Conservation (phyloP, 2,113 vertebrate species). For the Caloenas nicobarica region DNA sequence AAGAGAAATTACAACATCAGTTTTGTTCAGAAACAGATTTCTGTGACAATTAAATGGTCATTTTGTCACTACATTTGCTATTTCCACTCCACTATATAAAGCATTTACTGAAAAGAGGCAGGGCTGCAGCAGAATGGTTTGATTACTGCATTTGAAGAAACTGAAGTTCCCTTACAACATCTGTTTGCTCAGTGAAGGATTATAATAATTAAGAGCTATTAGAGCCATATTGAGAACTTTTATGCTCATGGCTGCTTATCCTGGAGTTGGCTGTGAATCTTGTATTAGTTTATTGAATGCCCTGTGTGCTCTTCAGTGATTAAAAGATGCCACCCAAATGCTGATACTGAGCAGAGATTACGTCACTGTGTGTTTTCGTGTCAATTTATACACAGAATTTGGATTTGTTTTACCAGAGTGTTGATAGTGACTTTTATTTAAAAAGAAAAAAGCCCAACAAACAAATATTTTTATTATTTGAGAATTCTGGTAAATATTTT, state of each 20-base stretch:
- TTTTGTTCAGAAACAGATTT: constrained; percentile 43
- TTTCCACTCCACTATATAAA: constrained; percentile 45
- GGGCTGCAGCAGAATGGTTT: constrained; percentile 63
- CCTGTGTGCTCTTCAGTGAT: constrained; percentile 48
- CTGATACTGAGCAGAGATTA: constrained; percentile 10
- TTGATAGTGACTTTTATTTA: not conserved
- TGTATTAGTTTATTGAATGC: constrained; percentile 34
- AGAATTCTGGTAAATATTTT: not conserved
- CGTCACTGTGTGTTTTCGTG: not conserved
- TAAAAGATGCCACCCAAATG: constrained; percentile 52
- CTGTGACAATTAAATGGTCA: constrained; percentile 42
- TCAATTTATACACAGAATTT: not conserved
- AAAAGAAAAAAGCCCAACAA: not conserved
- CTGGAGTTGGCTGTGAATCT: constrained; percentile 59
- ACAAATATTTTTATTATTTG: not conserved
- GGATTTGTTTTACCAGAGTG: not conserved
- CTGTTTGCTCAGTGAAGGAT: constrained; percentile 72
- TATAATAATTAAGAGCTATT: constrained; percentile 72
- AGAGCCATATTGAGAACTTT: constrained; percentile 69
- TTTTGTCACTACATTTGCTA: constrained; percentile 55
- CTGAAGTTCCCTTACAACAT: constrained; percentile 65
- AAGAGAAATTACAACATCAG: not conserved
- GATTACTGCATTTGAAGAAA: constrained; percentile 63
- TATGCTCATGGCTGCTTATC: constrained; percentile 58
- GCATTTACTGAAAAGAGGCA: constrained; percentile 51